Evolutionary conservation across 1,140 invertebrate genomes (phyloP), one percentile per base, ranked within the genome.

Genomic region (Nixonia krombeini): DNA sequence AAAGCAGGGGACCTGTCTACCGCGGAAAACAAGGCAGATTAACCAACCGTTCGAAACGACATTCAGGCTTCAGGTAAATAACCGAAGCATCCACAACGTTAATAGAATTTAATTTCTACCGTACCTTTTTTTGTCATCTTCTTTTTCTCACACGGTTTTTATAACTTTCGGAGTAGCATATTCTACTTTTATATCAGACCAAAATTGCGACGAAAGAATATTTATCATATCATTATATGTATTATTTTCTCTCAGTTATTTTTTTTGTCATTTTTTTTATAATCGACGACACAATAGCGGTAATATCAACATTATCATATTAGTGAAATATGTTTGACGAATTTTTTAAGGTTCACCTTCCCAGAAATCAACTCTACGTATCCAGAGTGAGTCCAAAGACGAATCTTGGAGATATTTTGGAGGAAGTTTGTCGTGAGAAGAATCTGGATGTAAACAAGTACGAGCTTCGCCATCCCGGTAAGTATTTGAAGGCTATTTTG

Each of bases 341-440:
- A n/a, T n/a, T n/a, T 42, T 63, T 38, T 53, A 28, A 68, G 85
- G 92, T 96, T n/a, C 91, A 94, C 78, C 82, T 96, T 53, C 94
- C 94, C 7, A 88, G 90, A 44, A 92, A 93, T 80, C 94, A 96
- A 82, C 86, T 95, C 15, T 93, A 91, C 76, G 92, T 94, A 0
- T 87, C 89, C 26, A 83, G 93, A 62, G 90, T 93, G 50, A 88
- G 91, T 76, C 88, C 90, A 44, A 87, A 90, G 79, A 88, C 89
- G 47, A 82, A 87, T 33, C 78, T 94, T 25, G 84, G 88, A 45
- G 89, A 92, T 70, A 88, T 93, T 35, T 86, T 94, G 59, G 82
- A 86, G 16, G 88, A 91, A 76, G 91, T 94, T 3, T 95, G 94
- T 72, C 86, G 88, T n/a, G 93, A 95, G 72, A 94, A 94, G 78